Conservation (phyloP, 2,113 vertebrate genomes). For the Edolisoma coerulescens region DNA sequence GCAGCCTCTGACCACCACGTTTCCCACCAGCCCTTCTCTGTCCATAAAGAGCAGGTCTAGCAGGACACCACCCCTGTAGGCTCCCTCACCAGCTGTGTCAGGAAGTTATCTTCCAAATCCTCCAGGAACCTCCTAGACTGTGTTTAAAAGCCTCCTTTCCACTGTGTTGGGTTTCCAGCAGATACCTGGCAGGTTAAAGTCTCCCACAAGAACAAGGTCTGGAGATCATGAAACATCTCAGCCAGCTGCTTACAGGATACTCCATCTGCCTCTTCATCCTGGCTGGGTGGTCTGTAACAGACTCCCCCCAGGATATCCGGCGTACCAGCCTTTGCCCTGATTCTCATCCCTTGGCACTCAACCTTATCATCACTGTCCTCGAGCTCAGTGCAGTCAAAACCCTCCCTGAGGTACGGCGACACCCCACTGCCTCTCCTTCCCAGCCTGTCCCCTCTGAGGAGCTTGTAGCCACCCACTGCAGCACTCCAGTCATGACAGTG, state of each 20-base stretch:
- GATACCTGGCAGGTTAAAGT: not conserved
- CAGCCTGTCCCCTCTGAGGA: not conserved
- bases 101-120: not conserved
- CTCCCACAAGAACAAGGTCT: not conserved
- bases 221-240: fast-evolving
- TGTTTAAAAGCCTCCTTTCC: no score
- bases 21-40: not conserved
- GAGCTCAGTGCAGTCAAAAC: not conserved
- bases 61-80: not conserved
- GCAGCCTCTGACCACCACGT: not conserved
- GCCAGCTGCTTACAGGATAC: not conserved
- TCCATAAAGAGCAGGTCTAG: not conserved
- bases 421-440: not conserved
- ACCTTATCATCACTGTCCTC: not conserved
- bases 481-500: not conserved
- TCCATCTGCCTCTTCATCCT: not conserved
- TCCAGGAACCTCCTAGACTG: not conserved
- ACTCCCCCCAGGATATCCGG: not conserved
- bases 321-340: not conserved
- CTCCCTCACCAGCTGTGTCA: not conserved
- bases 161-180: not conserved
- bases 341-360: not conserved
- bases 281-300: not conserved
- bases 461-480: not conserved
- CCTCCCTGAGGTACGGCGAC: not conserved